Percentiles rank a stretch among this genome's conserved stretches.
phyloP scores from a whole-genome alignment of 2,888 invertebrate genomes.

The Boloria euphrosyne region DNA sequence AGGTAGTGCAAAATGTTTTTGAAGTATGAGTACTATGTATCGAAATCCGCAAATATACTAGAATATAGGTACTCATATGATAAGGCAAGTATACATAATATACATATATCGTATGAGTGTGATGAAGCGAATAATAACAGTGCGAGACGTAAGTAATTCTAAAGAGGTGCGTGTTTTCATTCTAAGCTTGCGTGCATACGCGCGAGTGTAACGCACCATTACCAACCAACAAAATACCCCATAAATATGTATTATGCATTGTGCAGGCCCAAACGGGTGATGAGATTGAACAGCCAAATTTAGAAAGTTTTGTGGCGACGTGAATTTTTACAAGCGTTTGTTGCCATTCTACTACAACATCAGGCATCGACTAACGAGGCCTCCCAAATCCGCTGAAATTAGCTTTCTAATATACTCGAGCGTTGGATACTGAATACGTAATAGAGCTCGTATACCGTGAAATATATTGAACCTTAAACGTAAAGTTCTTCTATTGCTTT shows the following conservation, averaged over 20 bases:
- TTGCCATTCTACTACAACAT: slow-evolving; percentile 19
- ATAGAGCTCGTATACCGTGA: background rate
- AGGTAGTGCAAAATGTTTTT: too few relatives aligned
- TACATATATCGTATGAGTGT: background rate
- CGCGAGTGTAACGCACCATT: slow-evolving; percentile 20
- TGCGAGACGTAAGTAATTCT: background rate
- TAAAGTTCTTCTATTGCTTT: too few relatives aligned
- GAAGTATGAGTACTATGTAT: too few relatives aligned
- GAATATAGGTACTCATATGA: too few relatives aligned
- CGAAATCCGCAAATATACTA: too few relatives aligned
- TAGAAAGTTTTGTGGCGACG: slow-evolving; percentile 40
- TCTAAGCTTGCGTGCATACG: background rate
- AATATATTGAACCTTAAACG: too few relatives aligned
- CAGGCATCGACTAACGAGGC: slow-evolving; percentile 22
- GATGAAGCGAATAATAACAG: background rate
- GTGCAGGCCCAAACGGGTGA: slow-evolving; percentile 20
- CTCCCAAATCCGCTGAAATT: slow-evolving; percentile 27
- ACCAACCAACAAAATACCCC: slow-evolving; percentile 31
- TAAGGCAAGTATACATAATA: background rate
- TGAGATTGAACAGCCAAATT: slow-evolving; percentile 35
- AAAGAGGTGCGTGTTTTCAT: slow-evolving; percentile 2
- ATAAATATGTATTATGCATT: slow-evolving; percentile 45
- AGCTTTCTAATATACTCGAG: slow-evolving; percentile 24
- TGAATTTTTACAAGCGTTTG: slow-evolving; percentile 41
- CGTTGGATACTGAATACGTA: slow-evolving; percentile 14